Conservation (phyloP, 2,113 vertebrate genomes). For the Clarias magur region DNA sequence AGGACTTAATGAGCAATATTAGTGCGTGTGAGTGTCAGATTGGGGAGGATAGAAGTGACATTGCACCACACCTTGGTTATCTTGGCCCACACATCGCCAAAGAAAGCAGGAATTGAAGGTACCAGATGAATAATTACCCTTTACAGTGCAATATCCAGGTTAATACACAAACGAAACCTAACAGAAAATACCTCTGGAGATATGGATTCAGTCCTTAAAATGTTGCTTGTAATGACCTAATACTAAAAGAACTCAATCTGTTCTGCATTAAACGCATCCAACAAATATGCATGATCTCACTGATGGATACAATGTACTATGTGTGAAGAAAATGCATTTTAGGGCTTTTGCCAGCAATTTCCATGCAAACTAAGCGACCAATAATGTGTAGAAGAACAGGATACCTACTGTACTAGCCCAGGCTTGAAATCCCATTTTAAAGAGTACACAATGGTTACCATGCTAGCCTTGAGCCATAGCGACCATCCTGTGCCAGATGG, state of each 20-base stretch:
- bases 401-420: background rate
- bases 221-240: background rate
- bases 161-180: background rate
- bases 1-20: background rate
- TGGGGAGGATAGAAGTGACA: background rate
- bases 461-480: background rate
- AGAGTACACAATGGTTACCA: background rate
- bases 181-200: background rate
- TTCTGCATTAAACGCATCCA: constrained; percentile 7
- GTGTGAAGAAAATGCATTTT: background rate
- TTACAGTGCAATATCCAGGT: background rate
- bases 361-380: background rate
- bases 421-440: background rate
- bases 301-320: constrained; percentile 8
- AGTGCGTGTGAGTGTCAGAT: background rate
- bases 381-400: constrained; percentile 4
- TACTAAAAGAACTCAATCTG: background rate
- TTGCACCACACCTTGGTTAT: constrained; percentile 19
- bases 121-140: background rate
- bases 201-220: background rate
- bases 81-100: background rate
- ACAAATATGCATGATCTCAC: background rate
- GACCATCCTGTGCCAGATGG: background rate
- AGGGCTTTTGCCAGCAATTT: constrained; percentile 1
- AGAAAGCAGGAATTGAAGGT: background rate